Percentiles rank a stretch among this genome's conserved stretches.
Evolutionary conservation across 2,113 vertebrate species (phyloP).

Genomic region (Chascanopsetta lugubris): DNA sequence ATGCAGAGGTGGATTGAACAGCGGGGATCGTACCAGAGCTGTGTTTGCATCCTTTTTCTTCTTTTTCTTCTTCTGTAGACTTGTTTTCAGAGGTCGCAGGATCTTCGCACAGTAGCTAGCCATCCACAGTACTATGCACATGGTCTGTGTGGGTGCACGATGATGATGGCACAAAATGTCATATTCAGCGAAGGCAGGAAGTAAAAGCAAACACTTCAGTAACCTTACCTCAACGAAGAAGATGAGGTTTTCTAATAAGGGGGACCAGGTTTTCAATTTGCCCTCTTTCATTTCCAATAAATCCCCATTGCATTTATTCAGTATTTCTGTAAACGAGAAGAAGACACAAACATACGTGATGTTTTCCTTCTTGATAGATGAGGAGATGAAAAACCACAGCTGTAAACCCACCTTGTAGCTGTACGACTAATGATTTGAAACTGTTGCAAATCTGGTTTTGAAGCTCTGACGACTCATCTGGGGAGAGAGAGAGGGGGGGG

Average conservation of each 20-base stretch:
- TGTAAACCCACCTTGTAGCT: conserved; percentile 88
- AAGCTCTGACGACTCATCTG: conserved; percentile 91
- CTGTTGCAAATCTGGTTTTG: conserved; percentile 92
- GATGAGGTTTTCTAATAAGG: conserved; percentile 91
- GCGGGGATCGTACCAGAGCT: conserved; percentile 78
- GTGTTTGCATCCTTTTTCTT: conserved; percentile 94
- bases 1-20: background rate
- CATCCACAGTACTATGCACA: conserved; percentile 90
- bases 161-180: background rate
- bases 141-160: conserved; percentile 79
- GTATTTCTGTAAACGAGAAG: conserved; percentile 82
- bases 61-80: conserved; percentile 98
- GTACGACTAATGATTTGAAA: conserved; percentile 89
- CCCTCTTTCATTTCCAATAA: conserved; percentile 88
- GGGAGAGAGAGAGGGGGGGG: conserved; percentile 32
- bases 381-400: no score
- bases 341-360: background rate
- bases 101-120: conserved; percentile 89
- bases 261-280: conserved; percentile 86
- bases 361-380: rapidly evolving
- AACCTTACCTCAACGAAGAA: conserved; percentile 96
- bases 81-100: conserved; percentile 92
- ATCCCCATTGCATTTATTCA: conserved; percentile 92
- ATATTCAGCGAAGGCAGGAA: no score
- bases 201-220: background rate